A percentile compares a stretch with the other conserved stretches of the same genome.
phyloP scores from a whole-genome alignment of 2,797 vertebrate genomes.

The Tokudaia tokunoshimensis region DNA sequence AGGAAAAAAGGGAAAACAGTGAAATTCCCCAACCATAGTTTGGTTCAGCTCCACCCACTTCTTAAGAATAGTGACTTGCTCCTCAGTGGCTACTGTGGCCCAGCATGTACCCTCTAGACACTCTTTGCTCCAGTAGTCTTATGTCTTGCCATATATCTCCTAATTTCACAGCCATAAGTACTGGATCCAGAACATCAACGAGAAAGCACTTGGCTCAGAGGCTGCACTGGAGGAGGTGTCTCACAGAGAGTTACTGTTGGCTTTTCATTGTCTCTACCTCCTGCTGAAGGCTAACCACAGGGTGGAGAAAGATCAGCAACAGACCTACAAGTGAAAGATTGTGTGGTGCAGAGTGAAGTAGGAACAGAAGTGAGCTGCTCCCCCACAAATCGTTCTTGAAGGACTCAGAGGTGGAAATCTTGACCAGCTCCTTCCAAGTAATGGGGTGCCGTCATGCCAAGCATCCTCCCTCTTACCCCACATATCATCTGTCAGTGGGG shows the following conservation, averaged over 20 bases:
- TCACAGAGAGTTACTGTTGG: conserved; percentile 78
- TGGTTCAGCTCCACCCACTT: not conserved
- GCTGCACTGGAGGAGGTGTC: not conserved
- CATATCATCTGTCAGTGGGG: conserved; percentile 86
- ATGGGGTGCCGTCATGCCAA: conserved; percentile 87
- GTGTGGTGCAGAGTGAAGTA: not conserved
- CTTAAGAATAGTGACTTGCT: not conserved
- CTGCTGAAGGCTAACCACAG: conserved; percentile 41
- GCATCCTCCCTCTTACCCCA: conserved; percentile 84
- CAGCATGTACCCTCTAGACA: too few species aligned
- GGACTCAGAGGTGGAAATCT: conserved; percentile 81
- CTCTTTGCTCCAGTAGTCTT: not conserved
- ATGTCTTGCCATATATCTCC: rapidly evolving
- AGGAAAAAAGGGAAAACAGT: conserved; percentile 1
- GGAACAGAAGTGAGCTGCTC: conserved; percentile 53
- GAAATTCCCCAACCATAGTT: not conserved
- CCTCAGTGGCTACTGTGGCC: rapidly evolving
- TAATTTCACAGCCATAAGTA: not conserved
- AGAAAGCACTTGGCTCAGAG: not conserved
- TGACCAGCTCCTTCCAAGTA: conserved; percentile 76
- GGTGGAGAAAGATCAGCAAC: conserved; percentile 65
- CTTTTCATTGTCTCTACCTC: conserved; percentile 83
- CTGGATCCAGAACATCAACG: too few species aligned
- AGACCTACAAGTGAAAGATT: not conserved
- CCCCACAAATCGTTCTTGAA: conserved; percentile 82